A percentile compares a stretch with the other conserved stretches of the same genome.
These are phyloP conservation scores for Forbesichthys agassizii DNA, from an alignment of 2,113 vertebrate species.

Conservation along the genomic window DNA sequence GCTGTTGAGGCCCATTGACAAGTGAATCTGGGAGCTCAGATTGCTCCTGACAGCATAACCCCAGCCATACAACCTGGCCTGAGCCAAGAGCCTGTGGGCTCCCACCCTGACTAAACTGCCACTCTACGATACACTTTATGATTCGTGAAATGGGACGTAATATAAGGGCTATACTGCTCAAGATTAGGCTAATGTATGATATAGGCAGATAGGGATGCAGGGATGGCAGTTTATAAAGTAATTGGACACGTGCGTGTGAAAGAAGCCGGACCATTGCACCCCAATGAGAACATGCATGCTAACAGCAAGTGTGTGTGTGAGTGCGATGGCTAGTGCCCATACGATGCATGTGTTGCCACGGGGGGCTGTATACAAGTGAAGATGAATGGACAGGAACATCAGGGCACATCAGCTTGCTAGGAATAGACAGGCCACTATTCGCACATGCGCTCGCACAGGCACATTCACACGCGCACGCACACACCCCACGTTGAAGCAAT, in stretches of 20 bases:
- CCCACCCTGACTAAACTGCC: constrained; percentile 48
- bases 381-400: constrained; percentile 47
- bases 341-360: constrained; percentile 50
- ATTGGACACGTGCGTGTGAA: not conserved
- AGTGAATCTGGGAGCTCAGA: constrained; percentile 67
- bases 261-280: not conserved
- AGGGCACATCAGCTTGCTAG: constrained; percentile 61
- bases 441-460: constrained; percentile 55
- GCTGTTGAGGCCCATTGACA: constrained; percentile 66
- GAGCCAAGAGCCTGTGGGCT: constrained; percentile 46
- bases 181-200: no score
- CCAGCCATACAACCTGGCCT: constrained; percentile 77
- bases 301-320: constrained; percentile 41
- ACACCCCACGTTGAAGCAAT: not conserved
- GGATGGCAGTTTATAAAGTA: no score
- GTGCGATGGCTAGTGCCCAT: constrained; percentile 36
- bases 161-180: no score
- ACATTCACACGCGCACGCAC: not conserved
- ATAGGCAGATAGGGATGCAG: no score
- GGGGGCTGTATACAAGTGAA: constrained; percentile 42
- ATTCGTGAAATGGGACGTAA: no score
- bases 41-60: constrained; percentile 78
- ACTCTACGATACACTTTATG: not conserved
- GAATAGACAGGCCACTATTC: constrained; percentile 66
- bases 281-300: constrained; percentile 16